Evolutionary conservation across 92 coral and sea anemone species (phyloP), one percentile per base, ranked within the genome.

Genomic region (Heteractis magnifica): DNA sequence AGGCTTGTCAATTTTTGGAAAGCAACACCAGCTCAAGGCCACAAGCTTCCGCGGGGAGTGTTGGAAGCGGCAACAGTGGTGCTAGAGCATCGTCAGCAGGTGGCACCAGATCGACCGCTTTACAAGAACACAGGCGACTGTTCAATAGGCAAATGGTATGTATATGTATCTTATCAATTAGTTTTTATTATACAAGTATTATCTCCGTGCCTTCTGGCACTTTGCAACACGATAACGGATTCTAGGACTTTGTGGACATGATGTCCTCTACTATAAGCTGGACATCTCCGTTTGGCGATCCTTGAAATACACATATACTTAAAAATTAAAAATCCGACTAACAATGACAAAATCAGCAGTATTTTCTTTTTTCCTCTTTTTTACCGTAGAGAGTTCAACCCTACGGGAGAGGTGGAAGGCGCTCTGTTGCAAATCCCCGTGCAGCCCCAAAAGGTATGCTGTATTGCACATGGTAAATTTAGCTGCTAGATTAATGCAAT

Each of bases 361-460:
- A n/a, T n/a, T n/a, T n/a, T n/a, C n/a, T n/a, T n/a, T n/a, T n/a
- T n/a, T n/a, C n/a, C n/a, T n/a, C n/a, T n/a, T n/a, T 55, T 1
- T 1, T 1, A 55, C 59, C 59, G 10, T 73, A 73, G 77, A 73
- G 77, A 73, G 77, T 73, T 16, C 77, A 1, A 73, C 77, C 77
- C 52, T 73, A 73, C 52, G 77, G 77, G 18, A 13, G 77, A 23
- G 18, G 77, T 16, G 49, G 49, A 23, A 23, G 77, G 52, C 18
- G 49, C 0, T 13, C 49, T 6, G 16, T 2, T 49, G 4, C 16
- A 20, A 34, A 49, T 73, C 4, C 49, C 77, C 77, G 77, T 20
- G 0, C 50, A 15, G 77, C 77, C 34, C 49, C 77, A 14, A 73
- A 16, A 73, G 77, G 77, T 73, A 73, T 23, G 52, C 77, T 73